phyloP scores from a whole-genome alignment of 2,113 vertebrate species.

The Morone chrysops region DNA sequence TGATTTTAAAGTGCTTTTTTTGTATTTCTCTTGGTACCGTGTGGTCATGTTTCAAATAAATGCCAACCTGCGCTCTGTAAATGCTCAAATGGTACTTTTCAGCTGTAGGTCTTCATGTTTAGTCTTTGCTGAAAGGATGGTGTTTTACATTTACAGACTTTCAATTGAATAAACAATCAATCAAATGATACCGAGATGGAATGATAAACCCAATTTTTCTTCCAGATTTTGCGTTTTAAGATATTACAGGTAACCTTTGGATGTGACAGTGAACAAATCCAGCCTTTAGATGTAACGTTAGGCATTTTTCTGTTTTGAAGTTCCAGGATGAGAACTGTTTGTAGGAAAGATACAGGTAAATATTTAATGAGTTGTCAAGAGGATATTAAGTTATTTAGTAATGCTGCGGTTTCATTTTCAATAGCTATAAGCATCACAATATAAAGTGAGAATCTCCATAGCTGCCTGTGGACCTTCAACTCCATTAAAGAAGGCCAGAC shows the following conservation, averaged over 20 bases:
- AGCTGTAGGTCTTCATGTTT: slow-evolving; percentile 3
- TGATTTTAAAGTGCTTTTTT: slow-evolving; percentile 78
- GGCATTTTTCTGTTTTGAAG: slow-evolving; percentile 20
- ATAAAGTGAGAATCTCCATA: slow-evolving; percentile 24
- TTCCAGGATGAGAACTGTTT: slow-evolving; percentile 30
- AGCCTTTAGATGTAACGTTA: not conserved
- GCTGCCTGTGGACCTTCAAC: slow-evolving; percentile 4
- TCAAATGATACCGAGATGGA: not conserved
- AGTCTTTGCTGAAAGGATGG: slow-evolving; percentile 6
- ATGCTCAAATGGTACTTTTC: slow-evolving; percentile 51
- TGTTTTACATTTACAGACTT: slow-evolving; percentile 32
- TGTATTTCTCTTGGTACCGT: slow-evolving; percentile 77
- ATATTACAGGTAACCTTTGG: slow-evolving; percentile 11
- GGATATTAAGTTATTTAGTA: slow-evolving; percentile 40
- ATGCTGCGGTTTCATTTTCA: slow-evolving; percentile 39
- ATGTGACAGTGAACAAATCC: slow-evolving; percentile 19
- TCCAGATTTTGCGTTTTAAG: slow-evolving; percentile 2
- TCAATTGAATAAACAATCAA: slow-evolving; percentile 32
- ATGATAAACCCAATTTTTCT: not conserved
- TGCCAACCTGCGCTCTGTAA: slow-evolving; percentile 70
- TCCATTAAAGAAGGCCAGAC: slow-evolving; percentile 41
- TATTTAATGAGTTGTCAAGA: slow-evolving; percentile 62
- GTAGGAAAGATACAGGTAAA: slow-evolving; percentile 49
- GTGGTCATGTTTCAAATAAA: slow-evolving; percentile 84
- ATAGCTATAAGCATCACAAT: slow-evolving; percentile 22